Evolutionary conservation across 1,140 invertebrate genomes (phyloP), one percentile per base, ranked within the genome.

Genomic region (Neuroterus valhalla): DNA sequence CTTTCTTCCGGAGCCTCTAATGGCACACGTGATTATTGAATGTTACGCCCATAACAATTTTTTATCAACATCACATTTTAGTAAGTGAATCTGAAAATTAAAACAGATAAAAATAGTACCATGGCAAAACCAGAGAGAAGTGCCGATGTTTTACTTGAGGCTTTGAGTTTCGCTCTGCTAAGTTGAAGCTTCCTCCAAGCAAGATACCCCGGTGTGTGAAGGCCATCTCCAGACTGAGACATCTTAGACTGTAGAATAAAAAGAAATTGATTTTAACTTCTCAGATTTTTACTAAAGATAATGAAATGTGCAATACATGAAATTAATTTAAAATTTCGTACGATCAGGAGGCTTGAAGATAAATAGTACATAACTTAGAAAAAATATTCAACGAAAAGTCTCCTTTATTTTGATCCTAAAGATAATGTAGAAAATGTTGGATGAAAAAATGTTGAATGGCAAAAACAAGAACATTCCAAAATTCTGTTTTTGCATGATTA

Each of bases 101-200:
- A 48, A 72, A 26, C 19, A 21, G 10, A 17, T 62, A 11, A 38
- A 2, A 50, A 71, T 46, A 78, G 88, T 91, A 97, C 98, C 98
- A 99, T 99, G 42, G 98, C 98, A 89, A 99, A 99, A 73, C 98
- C 98, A 17, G 97, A 97, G 2, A 99, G 92, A 10, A 99, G 90
- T 0, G 98, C 98, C 8, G 98, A 99, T 8, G 98, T 99, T 88
- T 98, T 96, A 87, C 96, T 98, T 19, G 96, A 97, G 1, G 98
- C 98, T 90, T 99, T 99, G 66, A 99, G 92, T 88, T 99, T 99
- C 3, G 98, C 98, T 79, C 96, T 91, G 83, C 96, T 98, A 15
- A 99, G 91, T 81, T 97, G 96, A 0, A 98, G 90, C 87, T 97
- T 96, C 73, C 96, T 92, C 97, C 97, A 98, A 50, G 96, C 96